Evolutionary conservation across 2,888 invertebrate species (phyloP).

Genomic region (Heliconius ethilla): DNA sequence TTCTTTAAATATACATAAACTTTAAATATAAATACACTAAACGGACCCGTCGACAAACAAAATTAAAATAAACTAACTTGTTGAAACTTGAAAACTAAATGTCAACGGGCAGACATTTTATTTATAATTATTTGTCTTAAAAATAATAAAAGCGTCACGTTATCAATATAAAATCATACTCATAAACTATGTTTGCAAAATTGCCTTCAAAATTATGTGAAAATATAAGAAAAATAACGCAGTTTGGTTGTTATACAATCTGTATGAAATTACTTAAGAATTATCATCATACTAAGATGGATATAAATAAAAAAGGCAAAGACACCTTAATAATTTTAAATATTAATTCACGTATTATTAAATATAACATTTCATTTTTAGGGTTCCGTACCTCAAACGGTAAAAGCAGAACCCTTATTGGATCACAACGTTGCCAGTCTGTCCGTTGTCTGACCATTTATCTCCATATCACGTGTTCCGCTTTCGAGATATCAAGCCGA

Average conservation of each 20-base stretch:
- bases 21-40: neutral
- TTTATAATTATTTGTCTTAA: neutral
- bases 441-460: too few relatives aligned
- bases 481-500: too few relatives aligned
- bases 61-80: neutral
- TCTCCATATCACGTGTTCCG: too few relatives aligned
- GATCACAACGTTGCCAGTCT: too few relatives aligned
- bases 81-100: constrained; percentile 8
- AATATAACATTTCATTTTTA: too few relatives aligned
- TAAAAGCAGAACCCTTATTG: too few relatives aligned
- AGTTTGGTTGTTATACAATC: neutral
- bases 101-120: neutral
- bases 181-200: neutral
- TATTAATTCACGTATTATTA: too few relatives aligned
- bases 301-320: neutral
- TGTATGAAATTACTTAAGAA: neutral
- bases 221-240: neutral
- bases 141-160: neutral
- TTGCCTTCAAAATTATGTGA: too few relatives aligned
- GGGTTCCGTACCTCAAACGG: too few relatives aligned
- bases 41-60: neutral
- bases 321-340: neutral
- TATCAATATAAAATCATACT: neutral
- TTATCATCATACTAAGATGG: too few relatives aligned
- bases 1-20: neutral